Percentiles rank a stretch among this genome's conserved stretches.
Conservation (phyloP, 2,797 vertebrate species). For the Squalus acanthias region DNA sequence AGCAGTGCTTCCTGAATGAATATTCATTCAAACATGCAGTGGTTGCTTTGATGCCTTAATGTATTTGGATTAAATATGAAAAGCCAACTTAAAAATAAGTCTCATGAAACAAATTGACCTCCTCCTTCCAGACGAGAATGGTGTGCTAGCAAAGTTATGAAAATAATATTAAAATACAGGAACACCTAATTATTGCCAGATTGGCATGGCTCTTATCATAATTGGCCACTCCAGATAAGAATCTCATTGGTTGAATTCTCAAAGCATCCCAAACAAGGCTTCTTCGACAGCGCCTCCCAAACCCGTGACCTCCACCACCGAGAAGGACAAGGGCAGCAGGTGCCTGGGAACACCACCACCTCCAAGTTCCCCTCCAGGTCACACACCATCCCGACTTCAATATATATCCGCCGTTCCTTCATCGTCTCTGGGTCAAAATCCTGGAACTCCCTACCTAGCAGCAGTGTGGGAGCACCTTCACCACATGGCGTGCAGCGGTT, state of each 20-base stretch:
- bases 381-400: too few species aligned
- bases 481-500: background rate
- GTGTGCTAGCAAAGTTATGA: background rate
- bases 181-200: too few species aligned
- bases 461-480: too few species aligned
- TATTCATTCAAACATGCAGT: background rate
- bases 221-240: too few species aligned
- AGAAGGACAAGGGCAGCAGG: background rate
- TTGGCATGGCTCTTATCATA: too few species aligned
- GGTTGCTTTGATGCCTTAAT: background rate
- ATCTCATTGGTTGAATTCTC: too few species aligned
- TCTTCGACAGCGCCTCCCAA: background rate
- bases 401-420: too few species aligned
- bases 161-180: background rate
- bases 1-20: background rate
- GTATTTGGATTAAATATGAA: background rate
- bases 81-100: background rate
- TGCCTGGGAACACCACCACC: background rate
- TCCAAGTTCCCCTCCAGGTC: too few species aligned
- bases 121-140: background rate
- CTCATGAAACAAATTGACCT: background rate
- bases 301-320: background rate
- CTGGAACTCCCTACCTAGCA: background rate
- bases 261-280: too few species aligned
- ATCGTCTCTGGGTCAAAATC: background rate